Percentiles rank a stretch among this genome's conserved stretches.
These are phyloP conservation scores for Temnothorax nylanderi DNA, from an alignment of 1,140 invertebrate genomes.

Conservation along the genomic window DNA sequence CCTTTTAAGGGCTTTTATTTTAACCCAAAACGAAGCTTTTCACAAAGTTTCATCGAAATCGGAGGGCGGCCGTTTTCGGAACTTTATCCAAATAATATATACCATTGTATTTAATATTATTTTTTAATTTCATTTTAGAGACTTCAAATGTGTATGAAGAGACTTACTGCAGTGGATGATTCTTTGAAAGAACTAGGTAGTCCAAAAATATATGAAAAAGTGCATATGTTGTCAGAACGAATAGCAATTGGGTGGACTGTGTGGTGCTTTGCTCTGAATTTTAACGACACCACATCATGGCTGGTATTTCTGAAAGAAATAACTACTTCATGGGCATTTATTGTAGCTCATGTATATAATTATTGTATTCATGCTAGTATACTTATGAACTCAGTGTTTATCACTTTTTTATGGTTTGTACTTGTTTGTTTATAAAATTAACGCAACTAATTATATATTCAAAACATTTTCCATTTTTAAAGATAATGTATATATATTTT, in stretches of 20 bases:
- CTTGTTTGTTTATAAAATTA: background rate
- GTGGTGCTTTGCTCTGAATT: background rate
- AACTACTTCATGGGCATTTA: background rate
- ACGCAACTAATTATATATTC: background rate
- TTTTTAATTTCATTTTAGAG: background rate
- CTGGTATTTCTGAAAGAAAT: background rate
- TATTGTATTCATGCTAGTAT: background rate
- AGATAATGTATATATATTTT: background rate
- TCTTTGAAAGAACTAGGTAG: slow-evolving; percentile 14
- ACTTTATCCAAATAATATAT: too few relatives aligned
- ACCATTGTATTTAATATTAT: background rate
- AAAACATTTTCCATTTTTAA: background rate
- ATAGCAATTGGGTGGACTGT: background rate
- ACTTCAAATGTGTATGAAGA: slow-evolving; percentile 31
- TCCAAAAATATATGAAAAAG: background rate
- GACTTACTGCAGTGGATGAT: slow-evolving; percentile 7
- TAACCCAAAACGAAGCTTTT: too few relatives aligned
- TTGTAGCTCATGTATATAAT: background rate
- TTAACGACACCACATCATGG: background rate
- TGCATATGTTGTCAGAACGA: background rate
- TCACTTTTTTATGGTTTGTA: slow-evolving; percentile 3
- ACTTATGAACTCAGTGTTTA: background rate
- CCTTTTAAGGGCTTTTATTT: too few relatives aligned
- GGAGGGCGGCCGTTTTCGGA: too few relatives aligned
- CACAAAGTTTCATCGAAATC: too few relatives aligned